These are phyloP conservation scores for Chaunax sp. DNA, from an alignment of 2,797 vertebrate species.

Conservation along the genomic window DNA sequence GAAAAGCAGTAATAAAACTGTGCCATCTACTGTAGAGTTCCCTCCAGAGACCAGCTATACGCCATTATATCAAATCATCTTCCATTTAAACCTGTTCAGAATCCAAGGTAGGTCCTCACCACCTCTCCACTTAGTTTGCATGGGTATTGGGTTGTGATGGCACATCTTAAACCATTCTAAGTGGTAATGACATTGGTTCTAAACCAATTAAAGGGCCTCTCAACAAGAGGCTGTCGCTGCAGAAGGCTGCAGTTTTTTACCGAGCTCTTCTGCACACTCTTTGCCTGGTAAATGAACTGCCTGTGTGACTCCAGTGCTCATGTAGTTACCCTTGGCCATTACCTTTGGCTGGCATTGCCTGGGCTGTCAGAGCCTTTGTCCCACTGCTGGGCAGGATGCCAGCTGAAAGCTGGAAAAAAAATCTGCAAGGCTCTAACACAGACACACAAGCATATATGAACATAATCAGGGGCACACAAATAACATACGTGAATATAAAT, in stretches of 20 bases:
- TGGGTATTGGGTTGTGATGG: constrained; percentile 39
- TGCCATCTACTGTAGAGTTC: constrained; percentile 54
- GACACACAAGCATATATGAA: constrained; percentile 12
- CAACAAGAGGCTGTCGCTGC: constrained; percentile 36
- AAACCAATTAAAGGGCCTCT: constrained; percentile 67
- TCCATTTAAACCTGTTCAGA: constrained; percentile 63
- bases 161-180: constrained; percentile 62
- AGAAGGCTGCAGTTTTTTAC: constrained; percentile 47
- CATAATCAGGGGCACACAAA: constrained; percentile 29
- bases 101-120: constrained; percentile 49
- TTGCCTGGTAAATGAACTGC: constrained; percentile 45
- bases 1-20: constrained; percentile 63
- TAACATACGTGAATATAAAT: constrained; percentile 32
- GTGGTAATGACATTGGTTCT: constrained; percentile 56
- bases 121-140: constrained; percentile 45
- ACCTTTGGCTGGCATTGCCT: constrained; percentile 61
- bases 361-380: constrained; percentile 61
- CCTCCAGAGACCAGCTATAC: constrained; percentile 64
- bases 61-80: constrained; percentile 76
- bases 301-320: constrained; percentile 41
- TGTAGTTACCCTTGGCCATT: constrained; percentile 60
- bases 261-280: constrained; percentile 38
- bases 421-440: constrained; percentile 22
- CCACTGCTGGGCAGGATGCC: constrained; percentile 52
- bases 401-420: constrained; percentile 49